These are phyloP conservation scores for Cremastinae sp. DNA, from an alignment of 2,888 invertebrate genomes.

Conservation along the genomic window DNA sequence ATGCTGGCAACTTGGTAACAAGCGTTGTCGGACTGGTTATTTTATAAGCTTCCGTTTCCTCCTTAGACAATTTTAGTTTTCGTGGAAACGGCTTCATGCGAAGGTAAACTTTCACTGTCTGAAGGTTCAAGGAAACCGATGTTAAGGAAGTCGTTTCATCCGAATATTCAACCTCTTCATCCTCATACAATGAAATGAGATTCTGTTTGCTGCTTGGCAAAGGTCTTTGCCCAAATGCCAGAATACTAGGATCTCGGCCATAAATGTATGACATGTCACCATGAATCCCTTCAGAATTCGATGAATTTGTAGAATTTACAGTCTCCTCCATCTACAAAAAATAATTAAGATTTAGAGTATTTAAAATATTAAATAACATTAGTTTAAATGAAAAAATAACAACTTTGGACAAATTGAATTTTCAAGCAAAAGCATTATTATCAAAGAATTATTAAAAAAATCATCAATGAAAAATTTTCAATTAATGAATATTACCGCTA, in stretches of 20 bases:
- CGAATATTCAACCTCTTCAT: slow-evolving; percentile 61
- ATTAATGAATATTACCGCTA: too few relatives aligned
- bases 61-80: slow-evolving; percentile 66
- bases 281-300: slow-evolving; percentile 34
- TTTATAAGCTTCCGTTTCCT: slow-evolving; percentile 78
- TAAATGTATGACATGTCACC: slow-evolving; percentile 74
- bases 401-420: too few relatives aligned
- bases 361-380: too few relatives aligned
- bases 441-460: too few relatives aligned
- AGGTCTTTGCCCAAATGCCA: slow-evolving; percentile 72
- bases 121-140: slow-evolving; percentile 52
- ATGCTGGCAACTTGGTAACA: slow-evolving; percentile 79
- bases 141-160: slow-evolving; percentile 51
- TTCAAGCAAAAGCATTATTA: too few relatives aligned
- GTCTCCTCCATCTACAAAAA: slow-evolving; percentile 66
- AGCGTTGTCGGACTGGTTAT: slow-evolving; percentile 80
- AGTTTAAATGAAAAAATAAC: background rate
- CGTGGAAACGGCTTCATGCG: slow-evolving; percentile 82
- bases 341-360: too few relatives aligned
- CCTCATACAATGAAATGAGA: slow-evolving; percentile 70
- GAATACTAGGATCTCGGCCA: slow-evolving; percentile 76
- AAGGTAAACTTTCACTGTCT: slow-evolving; percentile 82
- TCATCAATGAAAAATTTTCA: too few relatives aligned
- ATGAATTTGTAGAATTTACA: slow-evolving; percentile 67
- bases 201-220: slow-evolving; percentile 69